phyloP scores from a whole-genome alignment of 2,113 vertebrate species.

The Herpailurus yagouaroundi region DNA sequence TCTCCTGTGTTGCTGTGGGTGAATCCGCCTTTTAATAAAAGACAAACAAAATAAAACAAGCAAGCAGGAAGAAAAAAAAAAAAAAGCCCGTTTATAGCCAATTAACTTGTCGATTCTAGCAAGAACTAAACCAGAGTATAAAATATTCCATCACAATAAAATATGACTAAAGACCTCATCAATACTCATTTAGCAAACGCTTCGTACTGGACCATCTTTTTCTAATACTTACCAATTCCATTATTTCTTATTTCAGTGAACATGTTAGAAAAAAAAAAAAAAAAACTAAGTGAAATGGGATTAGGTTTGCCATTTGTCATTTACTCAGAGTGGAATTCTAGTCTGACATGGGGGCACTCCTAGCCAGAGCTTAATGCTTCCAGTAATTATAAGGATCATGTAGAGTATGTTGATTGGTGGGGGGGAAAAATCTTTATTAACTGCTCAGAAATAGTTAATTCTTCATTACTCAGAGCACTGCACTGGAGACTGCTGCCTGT shows the following conservation, averaged over 20 bases:
- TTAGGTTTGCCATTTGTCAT: constrained; percentile 79
- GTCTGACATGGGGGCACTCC: constrained; percentile 66
- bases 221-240: constrained; percentile 74
- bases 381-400: constrained; percentile 78
- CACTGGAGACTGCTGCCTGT: constrained; percentile 78
- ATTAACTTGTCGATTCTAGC: constrained; percentile 57
- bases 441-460: constrained; percentile 87
- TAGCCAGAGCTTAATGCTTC: constrained; percentile 73
- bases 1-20: background rate
- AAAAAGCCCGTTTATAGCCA: constrained; percentile 7
- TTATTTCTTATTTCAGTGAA: constrained; percentile 80
- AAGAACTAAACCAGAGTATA: constrained; percentile 36
- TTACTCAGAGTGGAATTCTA: constrained; percentile 70
- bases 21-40: background rate
- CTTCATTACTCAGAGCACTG: constrained; percentile 82
- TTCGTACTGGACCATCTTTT: constrained; percentile 57
- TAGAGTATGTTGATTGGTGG: constrained; percentile 80
- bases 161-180: constrained; percentile 74
- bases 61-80: background rate
- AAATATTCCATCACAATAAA: constrained; percentile 74
- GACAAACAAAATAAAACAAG: constrained; percentile 53
- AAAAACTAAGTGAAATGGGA: constrained; percentile 72
- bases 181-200: constrained; percentile 75
- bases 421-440: constrained; percentile 84
- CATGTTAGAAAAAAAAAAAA: constrained; percentile 61